These are phyloP conservation scores for Helicoverpa armigera DNA, from an alignment of 1,140 invertebrate genomes.

Conservation along the genomic window DNA sequence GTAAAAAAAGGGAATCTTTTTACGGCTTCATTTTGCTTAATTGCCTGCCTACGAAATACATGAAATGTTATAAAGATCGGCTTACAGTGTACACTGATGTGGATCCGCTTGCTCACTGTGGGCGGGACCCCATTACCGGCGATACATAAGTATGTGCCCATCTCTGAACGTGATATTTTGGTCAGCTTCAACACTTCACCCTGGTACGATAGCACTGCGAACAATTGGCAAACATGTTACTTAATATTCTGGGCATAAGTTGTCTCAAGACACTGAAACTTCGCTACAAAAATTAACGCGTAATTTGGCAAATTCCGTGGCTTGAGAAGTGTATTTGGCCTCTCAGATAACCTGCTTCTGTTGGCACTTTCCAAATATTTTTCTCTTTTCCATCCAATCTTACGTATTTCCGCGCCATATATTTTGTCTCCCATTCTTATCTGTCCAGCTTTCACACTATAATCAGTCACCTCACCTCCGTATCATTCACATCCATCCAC, in stretches of 20 bases:
- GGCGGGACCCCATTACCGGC: conserved; percentile 93
- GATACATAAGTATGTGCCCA: conserved; percentile 95
- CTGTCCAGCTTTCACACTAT: too few species aligned
- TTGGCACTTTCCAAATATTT: too few species aligned
- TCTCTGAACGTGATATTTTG: conserved; percentile 94
- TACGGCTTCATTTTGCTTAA: conserved; percentile 39
- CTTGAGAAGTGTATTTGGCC: too few species aligned
- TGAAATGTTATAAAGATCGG: conserved; percentile 64
- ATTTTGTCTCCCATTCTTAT: too few species aligned
- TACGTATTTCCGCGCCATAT: too few species aligned
- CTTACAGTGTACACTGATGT: conserved; percentile 95
- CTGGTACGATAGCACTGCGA: conserved; percentile 88
- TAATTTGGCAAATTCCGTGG: too few species aligned
- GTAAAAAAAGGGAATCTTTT: conserved; percentile 8
- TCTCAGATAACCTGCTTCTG: too few species aligned
- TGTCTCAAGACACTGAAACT: too few species aligned
- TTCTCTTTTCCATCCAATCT: too few species aligned
- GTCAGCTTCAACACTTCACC: conserved; percentile 93
- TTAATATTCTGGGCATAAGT: not conserved
- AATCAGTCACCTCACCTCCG: too few species aligned
- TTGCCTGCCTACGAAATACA: conserved; percentile 9
- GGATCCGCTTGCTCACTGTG: conserved; percentile 94
- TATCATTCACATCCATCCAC: too few species aligned
- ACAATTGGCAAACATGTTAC: conserved; percentile 52
- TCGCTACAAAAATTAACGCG: too few species aligned